Percentiles rank a stretch among this genome's conserved stretches.
These are phyloP conservation scores for Proterorhinus semilunaris DNA, from an alignment of 2,113 vertebrate genomes.

Conservation along the genomic window DNA sequence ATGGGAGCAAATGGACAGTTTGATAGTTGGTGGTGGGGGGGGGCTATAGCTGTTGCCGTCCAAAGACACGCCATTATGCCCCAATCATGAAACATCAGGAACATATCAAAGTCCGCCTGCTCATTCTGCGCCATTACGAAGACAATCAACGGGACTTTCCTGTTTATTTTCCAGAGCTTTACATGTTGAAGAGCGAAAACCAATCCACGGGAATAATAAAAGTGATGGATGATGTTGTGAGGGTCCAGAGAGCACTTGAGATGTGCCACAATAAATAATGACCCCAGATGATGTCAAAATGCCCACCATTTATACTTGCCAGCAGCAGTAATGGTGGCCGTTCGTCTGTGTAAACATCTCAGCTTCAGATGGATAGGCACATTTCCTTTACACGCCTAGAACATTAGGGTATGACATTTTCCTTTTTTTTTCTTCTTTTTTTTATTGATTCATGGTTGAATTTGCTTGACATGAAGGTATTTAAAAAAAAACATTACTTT, in stretches of 20 bases:
- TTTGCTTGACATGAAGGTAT: no score
- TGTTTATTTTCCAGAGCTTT: conserved; percentile 49
- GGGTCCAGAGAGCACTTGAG: conserved; percentile 36
- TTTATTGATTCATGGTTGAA: neutral
- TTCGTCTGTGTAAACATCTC: conserved; percentile 1
- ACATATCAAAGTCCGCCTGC: conserved; percentile 33
- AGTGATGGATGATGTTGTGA: conserved; percentile 44
- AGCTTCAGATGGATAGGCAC: neutral
- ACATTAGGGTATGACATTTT: neutral
- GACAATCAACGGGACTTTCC: conserved; percentile 23
- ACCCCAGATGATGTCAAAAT: conserved; percentile 24
- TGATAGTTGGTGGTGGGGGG: conserved; percentile 36
- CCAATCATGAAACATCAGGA: conserved; percentile 67
- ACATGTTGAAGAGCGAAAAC: conserved; percentile 11
- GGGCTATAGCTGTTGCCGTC: conserved; percentile 32
- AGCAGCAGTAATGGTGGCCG: neutral
- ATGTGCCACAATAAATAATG: conserved; percentile 38
- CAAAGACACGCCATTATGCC: conserved; percentile 47
- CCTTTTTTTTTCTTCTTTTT: neutral
- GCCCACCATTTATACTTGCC: conserved; percentile 14
- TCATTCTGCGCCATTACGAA: conserved; percentile 27
- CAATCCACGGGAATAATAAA: conserved; percentile 48
- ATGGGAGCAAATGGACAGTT: conserved; percentile 48
- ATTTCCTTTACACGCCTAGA: neutral
- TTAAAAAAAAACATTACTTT: no score